These are phyloP conservation scores for Sternotherus odoratus DNA, from an alignment of 2,797 vertebrate species.

Conservation along the genomic window DNA sequence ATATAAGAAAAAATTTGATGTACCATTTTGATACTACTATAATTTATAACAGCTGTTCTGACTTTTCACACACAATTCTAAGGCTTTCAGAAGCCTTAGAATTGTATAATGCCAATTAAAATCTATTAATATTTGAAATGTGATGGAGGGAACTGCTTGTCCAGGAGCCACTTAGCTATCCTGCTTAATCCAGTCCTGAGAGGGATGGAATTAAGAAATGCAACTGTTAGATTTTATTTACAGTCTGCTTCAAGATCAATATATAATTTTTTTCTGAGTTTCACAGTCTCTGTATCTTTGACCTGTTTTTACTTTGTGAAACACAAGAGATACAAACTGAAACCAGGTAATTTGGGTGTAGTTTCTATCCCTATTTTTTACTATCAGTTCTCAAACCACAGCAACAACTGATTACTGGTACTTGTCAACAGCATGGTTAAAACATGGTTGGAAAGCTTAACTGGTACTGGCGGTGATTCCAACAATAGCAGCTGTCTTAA, in stretches of 20 bases:
- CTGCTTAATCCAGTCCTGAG: background rate
- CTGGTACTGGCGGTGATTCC: background rate
- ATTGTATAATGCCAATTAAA: background rate
- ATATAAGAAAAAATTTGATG: background rate
- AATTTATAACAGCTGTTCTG: fast-evolving
- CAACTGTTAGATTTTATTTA: constrained; percentile 39
- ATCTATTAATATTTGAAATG: constrained; percentile 13
- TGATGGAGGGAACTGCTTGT: background rate
- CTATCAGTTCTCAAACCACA: background rate
- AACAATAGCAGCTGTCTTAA: background rate
- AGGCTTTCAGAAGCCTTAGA: background rate
- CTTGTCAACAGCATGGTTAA: background rate
- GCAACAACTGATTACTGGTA: background rate
- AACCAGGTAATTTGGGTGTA: background rate
- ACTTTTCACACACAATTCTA: background rate
- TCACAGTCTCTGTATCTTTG: constrained; percentile 33
- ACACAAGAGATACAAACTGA: fast-evolving
- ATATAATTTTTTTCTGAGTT: background rate
- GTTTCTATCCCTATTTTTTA: background rate
- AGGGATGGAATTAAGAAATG: constrained; percentile 12
- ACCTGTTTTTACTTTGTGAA: background rate
- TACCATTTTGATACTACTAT: background rate
- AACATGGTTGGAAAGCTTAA: background rate
- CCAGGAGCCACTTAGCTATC: background rate
- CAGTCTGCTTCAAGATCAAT: background rate